These are phyloP conservation scores for Mugil cephalus DNA, from an alignment of 2,113 vertebrate genomes.

Conservation along the genomic window DNA sequence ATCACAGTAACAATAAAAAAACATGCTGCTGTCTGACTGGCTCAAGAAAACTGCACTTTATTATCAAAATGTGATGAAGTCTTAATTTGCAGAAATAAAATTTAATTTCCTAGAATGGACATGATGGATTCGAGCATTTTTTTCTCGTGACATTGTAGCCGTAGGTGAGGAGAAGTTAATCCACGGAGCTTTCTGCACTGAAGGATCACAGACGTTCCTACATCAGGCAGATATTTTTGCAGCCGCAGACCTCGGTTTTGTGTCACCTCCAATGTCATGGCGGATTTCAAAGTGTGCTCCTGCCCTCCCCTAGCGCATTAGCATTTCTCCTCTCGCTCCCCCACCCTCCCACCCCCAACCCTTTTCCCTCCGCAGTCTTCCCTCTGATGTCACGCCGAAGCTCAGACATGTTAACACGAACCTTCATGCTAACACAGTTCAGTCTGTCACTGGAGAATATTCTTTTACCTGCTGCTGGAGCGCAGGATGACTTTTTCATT, in stretches of 20 bases:
- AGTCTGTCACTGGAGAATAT: conserved; percentile 58
- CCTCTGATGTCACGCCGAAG: conserved; percentile 61
- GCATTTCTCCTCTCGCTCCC: conserved; percentile 45
- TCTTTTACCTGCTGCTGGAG: conserved; percentile 61
- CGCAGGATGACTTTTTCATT: conserved; percentile 47
- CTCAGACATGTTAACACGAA: conserved; percentile 72
- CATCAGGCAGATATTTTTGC: conserved; percentile 47
- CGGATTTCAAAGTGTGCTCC: conserved; percentile 65
- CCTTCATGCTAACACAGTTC: conserved; percentile 59
- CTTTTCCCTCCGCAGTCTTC: conserved; percentile 48
- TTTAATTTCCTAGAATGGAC: neutral
- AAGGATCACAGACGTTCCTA: conserved; percentile 45
- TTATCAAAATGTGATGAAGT: neutral
- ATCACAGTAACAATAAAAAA: neutral
- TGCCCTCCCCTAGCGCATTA: conserved; percentile 61
- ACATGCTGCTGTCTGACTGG: neutral
- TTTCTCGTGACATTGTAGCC: neutral
- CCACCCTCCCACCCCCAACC: neutral
- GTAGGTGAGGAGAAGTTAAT: conserved; percentile 19
- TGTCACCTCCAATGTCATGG: conserved; percentile 68
- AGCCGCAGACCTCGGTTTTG: conserved; percentile 55
- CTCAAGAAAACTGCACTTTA: neutral
- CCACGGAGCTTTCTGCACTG: conserved; percentile 6
- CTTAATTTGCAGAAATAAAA: neutral
- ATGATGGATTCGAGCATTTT: neutral